phyloP scores from a whole-genome alignment of 2,888 invertebrate genomes.

The Pristionchus arcanus region DNA sequence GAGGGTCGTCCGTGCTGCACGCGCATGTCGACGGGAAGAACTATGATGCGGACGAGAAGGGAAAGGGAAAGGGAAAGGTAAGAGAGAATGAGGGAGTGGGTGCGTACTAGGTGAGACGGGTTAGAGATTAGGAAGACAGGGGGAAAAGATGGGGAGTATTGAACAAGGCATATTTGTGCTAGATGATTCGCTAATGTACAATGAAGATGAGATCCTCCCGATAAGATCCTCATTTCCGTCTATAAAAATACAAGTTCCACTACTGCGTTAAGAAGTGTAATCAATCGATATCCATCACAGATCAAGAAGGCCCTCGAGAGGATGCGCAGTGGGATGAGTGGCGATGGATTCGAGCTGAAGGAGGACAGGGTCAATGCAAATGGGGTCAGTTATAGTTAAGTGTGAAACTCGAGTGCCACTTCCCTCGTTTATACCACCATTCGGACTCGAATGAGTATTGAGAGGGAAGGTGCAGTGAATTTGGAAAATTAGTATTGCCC shows the following conservation, averaged over 20 bases:
- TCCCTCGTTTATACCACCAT: too few species aligned
- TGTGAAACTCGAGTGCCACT: too few species aligned
- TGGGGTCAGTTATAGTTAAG: background rate
- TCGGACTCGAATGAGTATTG: too few species aligned
- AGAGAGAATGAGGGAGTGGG: background rate
- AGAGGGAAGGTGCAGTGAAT: too few species aligned
- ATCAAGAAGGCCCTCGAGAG: background rate
- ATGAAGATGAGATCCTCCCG: too few species aligned
- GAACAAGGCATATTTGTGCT: background rate
- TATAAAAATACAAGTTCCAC: too few species aligned
- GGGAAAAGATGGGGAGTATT: too few species aligned
- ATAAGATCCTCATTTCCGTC: too few species aligned
- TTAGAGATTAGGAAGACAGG: background rate
- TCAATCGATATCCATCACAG: conserved; percentile 5
- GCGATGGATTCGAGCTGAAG: background rate
- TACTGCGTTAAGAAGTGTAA: background rate
- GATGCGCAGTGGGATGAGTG: background rate
- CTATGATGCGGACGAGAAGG: conserved; percentile 37
- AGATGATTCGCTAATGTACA: background rate
- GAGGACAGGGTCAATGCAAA: background rate
- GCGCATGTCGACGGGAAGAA: conserved; percentile 56
- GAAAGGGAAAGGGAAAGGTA: conserved; percentile 38
- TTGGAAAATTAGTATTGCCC: too few species aligned
- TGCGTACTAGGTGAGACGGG: background rate
- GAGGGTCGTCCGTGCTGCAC: background rate